Base-by-base conservation (phyloP, 2,888 invertebrate species). In the Theretra japonica region DNA sequence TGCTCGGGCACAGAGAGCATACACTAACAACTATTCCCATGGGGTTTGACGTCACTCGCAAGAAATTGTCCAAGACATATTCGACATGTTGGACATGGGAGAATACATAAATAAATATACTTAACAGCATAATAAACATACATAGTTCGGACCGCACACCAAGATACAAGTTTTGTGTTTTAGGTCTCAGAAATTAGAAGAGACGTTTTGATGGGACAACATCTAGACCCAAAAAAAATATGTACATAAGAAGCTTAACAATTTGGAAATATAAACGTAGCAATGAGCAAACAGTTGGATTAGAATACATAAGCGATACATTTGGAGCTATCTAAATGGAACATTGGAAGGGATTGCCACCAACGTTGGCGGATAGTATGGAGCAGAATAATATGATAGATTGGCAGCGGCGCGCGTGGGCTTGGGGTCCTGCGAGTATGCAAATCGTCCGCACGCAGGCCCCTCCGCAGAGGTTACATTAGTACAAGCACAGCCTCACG, bases 401-500 rank as follows among this genome's bases (percentile, higher is more conserved):
- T 93, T 87, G 88, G 83, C 82, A 79, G 86, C 81, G 79, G 74
- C 79, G 79, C 82, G 92, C 92, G 93, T 92, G 90, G 93, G 93
- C 87, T 85, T 80, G 86, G 86, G 81, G 89, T 89, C 89, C 86
- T 86, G 88, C 92, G 80, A 87, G 93, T 93, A 93, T 93, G 93
- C 93, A 92, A 93, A 93, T 93, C 83, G 87, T 83, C 86, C 79
- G 85, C 85, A 84, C 85, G 84, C 83, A 83, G 83, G 5, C 53
- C 83, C 80, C 79, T 77, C 80, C 79, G 75, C 78, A 59, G 71
- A 69, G 33, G 87, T 84, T 87, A 87, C 86, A 84, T 84, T 83
- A 83, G 86, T 88, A 88, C 88, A 82, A 83, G 84, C 80, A 30
- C 60, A 21, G 41, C 53, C 53, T 17, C 53, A 53, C 53, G 41